Base-by-base conservation (phyloP, 2,113 vertebrate species). In the Chloebia gouldiae region DNA sequence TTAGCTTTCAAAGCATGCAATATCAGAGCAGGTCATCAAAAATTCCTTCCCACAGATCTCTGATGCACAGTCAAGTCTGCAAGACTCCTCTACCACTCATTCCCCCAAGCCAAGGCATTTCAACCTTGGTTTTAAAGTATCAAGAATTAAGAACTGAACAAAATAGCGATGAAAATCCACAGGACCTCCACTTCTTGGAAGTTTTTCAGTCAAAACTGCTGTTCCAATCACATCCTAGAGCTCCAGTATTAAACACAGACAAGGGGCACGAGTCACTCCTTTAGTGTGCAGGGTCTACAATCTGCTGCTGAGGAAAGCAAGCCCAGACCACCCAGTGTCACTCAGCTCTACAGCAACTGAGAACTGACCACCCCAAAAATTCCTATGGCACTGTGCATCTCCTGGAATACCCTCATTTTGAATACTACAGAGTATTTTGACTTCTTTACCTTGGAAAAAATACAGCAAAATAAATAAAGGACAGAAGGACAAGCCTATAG, bases 221-320 rank as follows among this genome's bases (percentile, higher is more conserved):
- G 56, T 14, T 75, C n/a, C 19, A 51, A 57, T 44, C 22, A 64
- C 24, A 64, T 3, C 17, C 15, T 37, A 35, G 31, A 64, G 61
- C 47, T 49, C 37, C 68, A 72, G 3, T 8, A 69, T 7, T n/a
- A 31, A 53, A 24, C 54, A 35, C 0, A 59, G 30, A 40, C 5
- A 8, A 35, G 45, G 61, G 4, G 12, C 7, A 27, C 0, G 0
- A 89, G 40, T 33, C 35, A 24, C 7, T 64, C 33, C 31, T 7
- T 56, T 11, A 18, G n/a, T 16, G 7, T 15, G 10, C 1, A 1
- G 5, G 2, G 7, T 51, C 66, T 51, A 27, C 39, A 35, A 28
- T 9, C 16, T 39, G 12, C 30, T 39, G 50, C 69, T 30, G 44
- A 19, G 35, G 35, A 79, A 68, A 50, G 23, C 11, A 70, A 47